A percentile compares a stretch with the other conserved stretches of the same genome.
Evolutionary conservation across 2,888 invertebrate genomes (phyloP).

Genomic region (Agrotis puta): DNA sequence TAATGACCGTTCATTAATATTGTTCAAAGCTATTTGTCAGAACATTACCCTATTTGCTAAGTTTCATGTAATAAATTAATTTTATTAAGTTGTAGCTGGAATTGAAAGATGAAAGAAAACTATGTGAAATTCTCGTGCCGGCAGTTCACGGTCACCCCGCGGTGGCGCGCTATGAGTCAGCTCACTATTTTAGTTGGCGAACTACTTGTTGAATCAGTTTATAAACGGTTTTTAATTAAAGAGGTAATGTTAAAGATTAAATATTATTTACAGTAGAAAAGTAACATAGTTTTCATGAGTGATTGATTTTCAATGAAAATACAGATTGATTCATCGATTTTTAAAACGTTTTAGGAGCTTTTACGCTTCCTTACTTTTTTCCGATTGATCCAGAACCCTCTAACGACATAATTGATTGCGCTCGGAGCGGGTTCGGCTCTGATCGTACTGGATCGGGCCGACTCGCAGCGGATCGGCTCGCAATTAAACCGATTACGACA

Average conservation of each 20-base stretch:
- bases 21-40: not conserved
- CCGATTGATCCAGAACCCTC: constrained; percentile 25
- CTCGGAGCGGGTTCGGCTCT: constrained; percentile 16
- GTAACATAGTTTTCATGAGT: not conserved
- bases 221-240: not conserved
- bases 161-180: constrained; percentile 21
- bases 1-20: constrained; percentile 18
- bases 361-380: constrained; percentile 18
- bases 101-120: constrained; percentile 29
- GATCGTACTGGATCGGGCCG: constrained; percentile 12
- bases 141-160: constrained; percentile 13
- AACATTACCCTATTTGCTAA: constrained; percentile 9
- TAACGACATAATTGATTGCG: constrained; percentile 53
- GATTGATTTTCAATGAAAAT: constrained; percentile 17
- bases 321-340: constrained; percentile 28
- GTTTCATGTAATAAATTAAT: constrained; percentile 4
- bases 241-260: not conserved
- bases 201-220: constrained; percentile 44
- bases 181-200: constrained; percentile 32
- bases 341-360: constrained; percentile 5
- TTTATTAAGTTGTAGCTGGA: constrained; percentile 12
- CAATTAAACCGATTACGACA: constrained; percentile 44
- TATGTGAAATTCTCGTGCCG: not conserved
- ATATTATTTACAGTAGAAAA: not conserved
- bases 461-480: constrained; percentile 3